Base-by-base conservation (phyloP, 2,113 vertebrate genomes). In the Onychorhynchus coronatus region DNA sequence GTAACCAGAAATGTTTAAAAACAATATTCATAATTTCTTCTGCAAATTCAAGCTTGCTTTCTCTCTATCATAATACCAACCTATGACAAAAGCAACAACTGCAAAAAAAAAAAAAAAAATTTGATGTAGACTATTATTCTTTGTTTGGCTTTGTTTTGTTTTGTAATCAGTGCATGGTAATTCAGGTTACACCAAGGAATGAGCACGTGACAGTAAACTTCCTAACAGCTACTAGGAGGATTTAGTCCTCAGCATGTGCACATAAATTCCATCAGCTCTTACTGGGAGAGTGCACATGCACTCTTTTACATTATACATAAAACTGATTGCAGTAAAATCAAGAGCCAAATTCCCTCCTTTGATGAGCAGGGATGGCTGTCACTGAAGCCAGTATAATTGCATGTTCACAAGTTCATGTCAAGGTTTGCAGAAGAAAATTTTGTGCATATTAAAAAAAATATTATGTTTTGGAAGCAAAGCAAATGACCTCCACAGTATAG, bases 251-350 rank as follows among this genome's bases (percentile, higher is more conserved):
- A 95, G 92, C 92, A 92, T 52, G 91, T 88, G 78, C 66, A 89
- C 70, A 87, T 59, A 92, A 91, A 91, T 87, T 75, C 92, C 77
- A 75, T 53, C 44, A 89, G 86, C 86, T 87, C 86, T 92, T 91
- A 94, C 85, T 91, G 91, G 92, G 85, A 91, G 78, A 62, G 79
- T 68, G 65, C 90, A 86, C 18, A 8, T 91, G 85, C 86, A 50
- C 56, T 47, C 79, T 78, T 74, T 68, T 92, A 91, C 72, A 84
- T 94, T 86, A 85, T 75, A 95, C 93, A 94, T 92, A 96, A 93
- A 65, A 81, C 52, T 72, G 83, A 92, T 87, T 95, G 81, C 80
- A 95, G 88, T 80, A 94, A 97, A 96, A 96, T 79, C 92, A 78
- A 62, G 86, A 94, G 95, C 89, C 96, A 96, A 81, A 87, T 68